Evolutionary conservation across 2,797 vertebrate species (phyloP), one percentile per base, ranked within the genome.

Genomic region (Propithecus deckenii): DNA sequence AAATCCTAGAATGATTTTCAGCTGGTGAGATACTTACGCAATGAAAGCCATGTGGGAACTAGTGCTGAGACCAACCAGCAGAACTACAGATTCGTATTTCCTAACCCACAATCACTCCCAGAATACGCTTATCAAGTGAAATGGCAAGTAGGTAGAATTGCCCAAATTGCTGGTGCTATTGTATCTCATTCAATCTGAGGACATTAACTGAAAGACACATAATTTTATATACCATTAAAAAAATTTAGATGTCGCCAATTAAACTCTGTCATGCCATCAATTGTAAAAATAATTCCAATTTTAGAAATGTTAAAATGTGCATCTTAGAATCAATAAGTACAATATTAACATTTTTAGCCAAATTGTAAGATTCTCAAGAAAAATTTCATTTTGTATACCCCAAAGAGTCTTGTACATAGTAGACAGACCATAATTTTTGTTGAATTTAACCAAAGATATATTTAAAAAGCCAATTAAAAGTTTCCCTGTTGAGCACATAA

Each of bases 1-100:
- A 96, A 69, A 78, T 59, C 35, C 52, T 92, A 86, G 41, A 95
- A 78, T 87, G 48, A 86, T 61, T 78, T 80, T 67, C 52, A 57
- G 43, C 92, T 90, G 88, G 71, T 76, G 38, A 65, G 52, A 74
- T 57, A n/a, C 43, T 59, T 69, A 65, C 79, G 92, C 79, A 81
- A 4, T 83, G 72, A 69, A 48, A 91, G 5, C 7, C 17, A 30
- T 14, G 52, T 72, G 35, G 30, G 63, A 91, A 41, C 46, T 52
- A 14, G 43, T 72, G 85, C 25, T 50, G 65, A 92, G 86, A 61
- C 95, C 81, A 78, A 67, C 72, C 1, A 1, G 43, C 1, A 63
- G 72, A 92, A 88, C 85, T 69, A 57, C 13, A 85, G 59, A 63
- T 41, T 81, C 17, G 10, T 88, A 32, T 78, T 89, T 90, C 57